Conservation (phyloP, 2,113 vertebrate species). For the Cervus canadensis region DNA sequence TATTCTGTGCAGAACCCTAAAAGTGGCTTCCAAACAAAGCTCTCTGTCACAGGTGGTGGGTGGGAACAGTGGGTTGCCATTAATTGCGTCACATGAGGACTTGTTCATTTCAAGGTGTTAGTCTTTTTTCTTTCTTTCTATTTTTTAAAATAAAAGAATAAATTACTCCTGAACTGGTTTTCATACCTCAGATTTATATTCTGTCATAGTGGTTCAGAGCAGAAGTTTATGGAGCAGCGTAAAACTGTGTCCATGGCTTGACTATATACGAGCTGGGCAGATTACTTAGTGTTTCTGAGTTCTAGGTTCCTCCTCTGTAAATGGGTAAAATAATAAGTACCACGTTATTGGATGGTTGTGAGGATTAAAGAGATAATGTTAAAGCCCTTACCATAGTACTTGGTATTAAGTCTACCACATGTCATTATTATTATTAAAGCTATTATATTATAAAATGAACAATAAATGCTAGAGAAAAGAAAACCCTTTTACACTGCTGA, state of each 20-base stretch:
- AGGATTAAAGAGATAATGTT: background rate
- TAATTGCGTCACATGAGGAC: background rate
- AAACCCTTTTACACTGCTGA: background rate
- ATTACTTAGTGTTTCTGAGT: background rate
- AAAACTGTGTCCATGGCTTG: background rate
- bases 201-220: background rate
- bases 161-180: background rate
- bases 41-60: background rate
- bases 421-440: background rate
- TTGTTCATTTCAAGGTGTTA: background rate
- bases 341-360: background rate
- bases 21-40: background rate
- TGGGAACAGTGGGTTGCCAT: background rate
- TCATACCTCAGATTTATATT: background rate
- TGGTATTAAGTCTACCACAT: background rate
- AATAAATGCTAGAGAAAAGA: background rate
- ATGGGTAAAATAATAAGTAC: background rate
- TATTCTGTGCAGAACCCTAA: background rate
- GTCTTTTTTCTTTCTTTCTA: background rate
- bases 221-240: background rate
- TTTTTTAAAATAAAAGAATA: background rate
- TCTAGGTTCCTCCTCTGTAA: background rate
- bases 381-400: background rate
- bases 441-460: background rate
- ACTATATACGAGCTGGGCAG: background rate